Conservation (phyloP, 2,888 invertebrate genomes). For the Acleris emargana region DNA sequence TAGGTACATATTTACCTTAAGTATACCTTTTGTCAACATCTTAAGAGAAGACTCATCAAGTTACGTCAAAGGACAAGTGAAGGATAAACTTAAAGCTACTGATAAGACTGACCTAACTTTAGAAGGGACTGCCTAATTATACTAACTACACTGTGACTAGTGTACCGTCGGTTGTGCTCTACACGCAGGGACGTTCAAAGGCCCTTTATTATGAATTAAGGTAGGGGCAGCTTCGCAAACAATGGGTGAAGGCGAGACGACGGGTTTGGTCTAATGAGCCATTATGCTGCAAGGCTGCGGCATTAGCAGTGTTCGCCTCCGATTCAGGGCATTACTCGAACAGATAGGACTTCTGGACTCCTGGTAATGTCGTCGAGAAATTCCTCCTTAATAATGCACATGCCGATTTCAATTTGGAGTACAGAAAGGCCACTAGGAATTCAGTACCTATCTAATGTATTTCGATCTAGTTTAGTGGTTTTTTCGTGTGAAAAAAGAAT, state of each 20-base stretch:
- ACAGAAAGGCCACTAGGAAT: not conserved
- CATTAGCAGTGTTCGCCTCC: constrained; percentile 40
- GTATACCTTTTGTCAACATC: too few relatives aligned
- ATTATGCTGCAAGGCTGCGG: constrained; percentile 64
- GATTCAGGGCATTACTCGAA: constrained; percentile 26
- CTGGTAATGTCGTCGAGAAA: constrained; percentile 9
- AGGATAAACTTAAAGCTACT: not conserved
- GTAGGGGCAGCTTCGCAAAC: constrained; percentile 65
- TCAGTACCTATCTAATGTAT: not conserved
- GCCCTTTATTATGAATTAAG: constrained; percentile 71
- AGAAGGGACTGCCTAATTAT: constrained; percentile 25
- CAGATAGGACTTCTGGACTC: constrained; percentile 10
- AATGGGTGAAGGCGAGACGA: constrained; percentile 64
- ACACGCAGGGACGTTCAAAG: constrained; percentile 55
- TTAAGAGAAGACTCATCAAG: not conserved
- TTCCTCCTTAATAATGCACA: constrained; percentile 9
- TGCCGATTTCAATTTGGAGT: not conserved
- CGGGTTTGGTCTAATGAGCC: constrained; percentile 76
- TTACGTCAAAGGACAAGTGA: constrained; percentile 3
- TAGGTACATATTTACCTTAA: too few relatives aligned
- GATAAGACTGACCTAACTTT: constrained; percentile 18
- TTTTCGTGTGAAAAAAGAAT: too few relatives aligned
- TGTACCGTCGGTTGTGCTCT: constrained; percentile 29
- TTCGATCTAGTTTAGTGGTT: too few relatives aligned
- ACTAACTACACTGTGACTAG: constrained; percentile 15